Percentiles rank a stretch among this genome's conserved stretches.
phyloP scores from a whole-genome alignment of 1,140 invertebrate genomes.

The Orius insidiosus region DNA sequence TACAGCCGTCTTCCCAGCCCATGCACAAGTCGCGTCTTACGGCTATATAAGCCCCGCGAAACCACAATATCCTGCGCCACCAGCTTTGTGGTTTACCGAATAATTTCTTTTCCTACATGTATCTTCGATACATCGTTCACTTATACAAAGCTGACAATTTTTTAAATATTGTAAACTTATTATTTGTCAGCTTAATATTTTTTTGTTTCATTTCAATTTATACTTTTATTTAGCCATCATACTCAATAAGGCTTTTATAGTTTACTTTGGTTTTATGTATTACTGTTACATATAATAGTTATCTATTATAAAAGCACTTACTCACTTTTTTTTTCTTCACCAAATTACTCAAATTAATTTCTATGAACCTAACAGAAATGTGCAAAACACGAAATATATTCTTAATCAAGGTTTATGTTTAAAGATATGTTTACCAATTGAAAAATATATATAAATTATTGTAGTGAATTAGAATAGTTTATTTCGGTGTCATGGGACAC shows the following conservation, averaged over 20 bases:
- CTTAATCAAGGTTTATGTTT: too few species aligned
- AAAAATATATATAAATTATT: too few species aligned
- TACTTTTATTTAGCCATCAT: not conserved
- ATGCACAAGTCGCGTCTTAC: conserved; percentile 44
- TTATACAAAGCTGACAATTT: not conserved
- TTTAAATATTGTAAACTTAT: not conserved
- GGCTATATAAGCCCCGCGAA: conserved; percentile 56
- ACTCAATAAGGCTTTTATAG: not conserved
- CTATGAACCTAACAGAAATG: too few species aligned
- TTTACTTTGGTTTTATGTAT: too few species aligned
- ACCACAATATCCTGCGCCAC: conserved; percentile 39
- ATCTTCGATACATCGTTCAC: not conserved
- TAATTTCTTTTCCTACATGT: conserved; percentile 2
- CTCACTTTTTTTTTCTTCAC: too few species aligned
- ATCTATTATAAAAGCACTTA: too few species aligned
- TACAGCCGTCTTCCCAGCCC: conserved; percentile 41
- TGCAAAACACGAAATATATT: too few species aligned
- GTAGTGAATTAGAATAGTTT: too few species aligned
- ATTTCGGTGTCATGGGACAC: too few species aligned
- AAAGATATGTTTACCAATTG: too few species aligned
- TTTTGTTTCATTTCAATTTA: not conserved
- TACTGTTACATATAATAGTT: too few species aligned
- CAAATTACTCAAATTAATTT: too few species aligned
- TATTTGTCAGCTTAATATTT: not conserved
- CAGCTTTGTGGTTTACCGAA: conserved; percentile 59